phyloP scores from a whole-genome alignment of 2,888 invertebrate genomes.

The Rugalucina vietnamica region DNA sequence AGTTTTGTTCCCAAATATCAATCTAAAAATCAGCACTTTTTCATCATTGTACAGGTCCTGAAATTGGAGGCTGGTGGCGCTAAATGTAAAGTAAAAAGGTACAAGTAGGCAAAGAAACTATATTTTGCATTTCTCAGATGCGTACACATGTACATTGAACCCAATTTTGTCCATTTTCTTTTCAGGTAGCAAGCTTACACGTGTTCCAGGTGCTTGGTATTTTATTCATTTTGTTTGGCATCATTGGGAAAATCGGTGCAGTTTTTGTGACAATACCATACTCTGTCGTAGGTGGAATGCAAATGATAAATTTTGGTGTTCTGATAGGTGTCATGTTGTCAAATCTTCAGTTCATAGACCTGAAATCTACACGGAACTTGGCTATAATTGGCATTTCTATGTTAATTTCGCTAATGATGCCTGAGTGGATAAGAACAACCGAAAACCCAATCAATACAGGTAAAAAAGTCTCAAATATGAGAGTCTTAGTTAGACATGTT shows the following conservation, averaged over 20 bases:
- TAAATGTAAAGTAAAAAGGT: no score
- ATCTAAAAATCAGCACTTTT: no score
- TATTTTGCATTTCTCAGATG: no score
- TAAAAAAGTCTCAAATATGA: no score
- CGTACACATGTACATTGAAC: no score
- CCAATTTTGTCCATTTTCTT: no score
- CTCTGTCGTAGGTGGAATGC: constrained; percentile 82
- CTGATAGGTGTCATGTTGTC: constrained; percentile 74
- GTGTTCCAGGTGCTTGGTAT: constrained; percentile 83
- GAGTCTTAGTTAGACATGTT: no score
- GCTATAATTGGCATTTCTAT: constrained; percentile 94
- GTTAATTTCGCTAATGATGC: constrained; percentile 89
- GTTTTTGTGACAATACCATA: constrained; percentile 84
- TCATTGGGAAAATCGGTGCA: constrained; percentile 84
- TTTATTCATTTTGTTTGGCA: constrained; percentile 80
- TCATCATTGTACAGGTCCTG: no score
- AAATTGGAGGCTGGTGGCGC: no score
- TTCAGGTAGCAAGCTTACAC: constrained; percentile 82
- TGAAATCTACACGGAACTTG: constrained; percentile 92
- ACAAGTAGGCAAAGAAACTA: no score
- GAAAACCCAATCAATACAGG: constrained; percentile 62
- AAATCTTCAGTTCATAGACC: constrained; percentile 86
- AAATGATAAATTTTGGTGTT: constrained; percentile 71
- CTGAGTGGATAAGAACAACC: constrained; percentile 63
- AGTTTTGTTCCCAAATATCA: no score